These are phyloP conservation scores for Timandra comae DNA, from an alignment of 2,888 invertebrate species.

Conservation along the genomic window DNA sequence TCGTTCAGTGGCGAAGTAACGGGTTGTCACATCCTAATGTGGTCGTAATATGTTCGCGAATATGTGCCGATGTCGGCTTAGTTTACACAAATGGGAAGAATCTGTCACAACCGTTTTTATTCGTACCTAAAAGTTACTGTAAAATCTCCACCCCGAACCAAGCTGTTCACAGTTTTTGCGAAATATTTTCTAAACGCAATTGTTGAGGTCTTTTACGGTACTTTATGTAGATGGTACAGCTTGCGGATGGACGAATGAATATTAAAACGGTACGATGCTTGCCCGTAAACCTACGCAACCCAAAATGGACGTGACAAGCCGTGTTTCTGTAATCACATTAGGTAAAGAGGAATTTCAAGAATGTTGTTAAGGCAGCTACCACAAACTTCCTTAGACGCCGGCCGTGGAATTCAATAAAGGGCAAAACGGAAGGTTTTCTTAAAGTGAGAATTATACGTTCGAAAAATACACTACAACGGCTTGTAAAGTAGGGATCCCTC, in stretches of 20 bases:
- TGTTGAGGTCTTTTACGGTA: constrained; percentile 8
- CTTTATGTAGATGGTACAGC: constrained; percentile 4
- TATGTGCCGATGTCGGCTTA: constrained; percentile 15
- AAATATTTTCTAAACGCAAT: constrained; percentile 16
- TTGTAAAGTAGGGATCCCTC: constrained; percentile 50
- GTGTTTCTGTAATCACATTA: constrained; percentile 43
- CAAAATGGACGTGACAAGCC: constrained; percentile 29
- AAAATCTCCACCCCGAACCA: constrained; percentile 8
- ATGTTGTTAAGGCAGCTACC: constrained; percentile 48
- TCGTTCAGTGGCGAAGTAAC: constrained; percentile 7
- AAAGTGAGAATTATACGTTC: constrained; percentile 67
- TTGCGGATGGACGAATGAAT: constrained; percentile 15
- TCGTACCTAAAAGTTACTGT: constrained; percentile 15
- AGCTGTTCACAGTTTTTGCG: constrained; percentile 10
- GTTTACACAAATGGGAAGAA: constrained; percentile 11
- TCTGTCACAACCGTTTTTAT: constrained; percentile 10
- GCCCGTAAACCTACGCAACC: constrained; percentile 24
- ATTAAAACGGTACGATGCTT: constrained; percentile 24
- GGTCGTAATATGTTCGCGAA: constrained; percentile 11
- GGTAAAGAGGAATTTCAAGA: constrained; percentile 44
- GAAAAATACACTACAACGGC: constrained; percentile 38
- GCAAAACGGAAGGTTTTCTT: constrained; percentile 48
- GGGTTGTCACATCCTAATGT: constrained; percentile 10
- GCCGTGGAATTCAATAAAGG: constrained; percentile 69
- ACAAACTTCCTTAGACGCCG: constrained; percentile 50